These are phyloP conservation scores for Platichthys stellatus DNA, from an alignment of 2,113 vertebrate genomes.

Conservation along the genomic window DNA sequence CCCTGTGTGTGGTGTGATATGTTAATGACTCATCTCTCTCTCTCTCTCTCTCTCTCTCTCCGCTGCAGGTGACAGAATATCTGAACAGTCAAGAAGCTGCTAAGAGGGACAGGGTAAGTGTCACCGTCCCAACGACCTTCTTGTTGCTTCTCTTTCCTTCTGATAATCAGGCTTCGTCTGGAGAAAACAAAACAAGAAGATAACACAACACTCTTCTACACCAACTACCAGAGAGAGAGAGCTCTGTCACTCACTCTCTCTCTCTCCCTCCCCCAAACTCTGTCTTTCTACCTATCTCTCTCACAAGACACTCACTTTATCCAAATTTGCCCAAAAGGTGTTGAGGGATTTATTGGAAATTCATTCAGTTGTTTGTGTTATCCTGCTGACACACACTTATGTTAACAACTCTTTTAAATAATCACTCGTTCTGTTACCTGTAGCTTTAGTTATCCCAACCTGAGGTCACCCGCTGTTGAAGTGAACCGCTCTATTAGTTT, in stretches of 20 bases:
- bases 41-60: slow-evolving; percentile 56
- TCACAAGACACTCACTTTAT: too few relatives aligned
- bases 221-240: neutral
- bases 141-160: neutral
- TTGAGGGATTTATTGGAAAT: too few relatives aligned
- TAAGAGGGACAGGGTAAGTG: slow-evolving; percentile 91
- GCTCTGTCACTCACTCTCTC: too few relatives aligned
- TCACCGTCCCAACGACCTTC: slow-evolving; percentile 2
- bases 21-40: slow-evolving; percentile 51
- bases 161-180: too few relatives aligned
- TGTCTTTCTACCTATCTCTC: too few relatives aligned
- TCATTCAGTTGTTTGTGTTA: too few relatives aligned
- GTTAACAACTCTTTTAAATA: too few relatives aligned
- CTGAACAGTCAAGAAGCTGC: slow-evolving; percentile 92
- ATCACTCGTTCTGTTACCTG: too few relatives aligned
- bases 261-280: slow-evolving; percentile 18
- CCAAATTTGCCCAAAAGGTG: too few relatives aligned
- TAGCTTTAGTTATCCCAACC: too few relatives aligned
- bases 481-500: neutral
- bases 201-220: slow-evolving; percentile 39
- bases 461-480: neutral
- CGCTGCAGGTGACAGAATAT: slow-evolving; percentile 88
- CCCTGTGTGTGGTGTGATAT: slow-evolving; percentile 47
- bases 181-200: too few relatives aligned
- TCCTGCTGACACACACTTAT: too few relatives aligned